Evolutionary conservation across 2,888 invertebrate species (phyloP).

Genomic region (Elegia similella): DNA sequence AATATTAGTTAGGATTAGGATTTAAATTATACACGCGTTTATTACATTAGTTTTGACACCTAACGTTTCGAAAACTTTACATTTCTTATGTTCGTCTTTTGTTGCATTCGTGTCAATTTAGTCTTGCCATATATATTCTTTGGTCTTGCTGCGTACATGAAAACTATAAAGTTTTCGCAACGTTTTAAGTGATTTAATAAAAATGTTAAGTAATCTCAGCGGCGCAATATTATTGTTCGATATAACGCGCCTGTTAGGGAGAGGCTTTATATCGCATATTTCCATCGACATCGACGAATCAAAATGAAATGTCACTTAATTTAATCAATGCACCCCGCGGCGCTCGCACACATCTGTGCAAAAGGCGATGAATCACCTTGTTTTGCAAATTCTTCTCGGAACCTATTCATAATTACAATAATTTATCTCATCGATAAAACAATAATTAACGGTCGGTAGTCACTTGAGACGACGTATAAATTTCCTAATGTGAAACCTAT

Average conservation of each 20-base stretch:
- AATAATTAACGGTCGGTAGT: conserved; percentile 77
- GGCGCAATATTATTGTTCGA: not conserved
- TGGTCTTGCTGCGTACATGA: too few relatives aligned
- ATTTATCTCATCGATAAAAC: conserved; percentile 75
- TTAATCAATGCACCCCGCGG: conserved; percentile 68
- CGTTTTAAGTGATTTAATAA: too few relatives aligned
- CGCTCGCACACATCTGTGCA: conserved; percentile 55
- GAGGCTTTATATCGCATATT: not conserved
- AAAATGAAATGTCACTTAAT: conserved; percentile 77
- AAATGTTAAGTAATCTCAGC: too few relatives aligned
- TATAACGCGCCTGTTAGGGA: not conserved
- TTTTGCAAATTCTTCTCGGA: conserved; percentile 75
- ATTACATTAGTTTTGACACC: too few relatives aligned
- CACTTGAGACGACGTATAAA: conserved; percentile 77
- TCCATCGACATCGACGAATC: conserved; percentile 52
- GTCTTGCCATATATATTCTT: too few relatives aligned
- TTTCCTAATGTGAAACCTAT: conserved; percentile 80
- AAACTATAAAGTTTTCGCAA: too few relatives aligned
- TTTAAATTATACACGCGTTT: too few relatives aligned
- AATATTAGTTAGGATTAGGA: too few relatives aligned
- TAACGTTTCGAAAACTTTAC: too few relatives aligned
- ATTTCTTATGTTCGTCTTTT: too few relatives aligned
- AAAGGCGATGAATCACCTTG: conserved; percentile 75
- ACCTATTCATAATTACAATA: conserved; percentile 73
- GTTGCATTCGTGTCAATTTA: too few relatives aligned